Base-by-base conservation (phyloP, 2,888 invertebrate species). In the Syrista parreyssii region DNA sequence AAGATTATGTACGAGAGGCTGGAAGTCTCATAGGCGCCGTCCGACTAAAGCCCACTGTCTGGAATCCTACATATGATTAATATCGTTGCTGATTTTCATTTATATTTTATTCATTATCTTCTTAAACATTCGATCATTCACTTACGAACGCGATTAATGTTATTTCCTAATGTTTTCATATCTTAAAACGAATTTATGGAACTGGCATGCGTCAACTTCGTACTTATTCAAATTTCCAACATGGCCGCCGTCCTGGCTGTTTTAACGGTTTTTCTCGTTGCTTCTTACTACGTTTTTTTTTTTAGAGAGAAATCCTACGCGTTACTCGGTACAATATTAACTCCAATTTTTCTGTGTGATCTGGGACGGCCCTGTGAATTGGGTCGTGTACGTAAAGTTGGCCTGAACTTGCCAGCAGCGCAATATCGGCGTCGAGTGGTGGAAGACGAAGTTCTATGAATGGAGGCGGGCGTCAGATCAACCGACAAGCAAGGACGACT, bases 401-500 rank as follows among this genome's bases (percentile, higher is more conserved):
- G 55, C 55, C 6, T 55, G 55, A 55, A 55, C 23, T 55, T 55
- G 55, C 55, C 23, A 55, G 55, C 23, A 55, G 55, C 55, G 55
- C 23, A 55, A 55, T 55, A 55, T 55, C 23, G 55, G 55, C 55
- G 23, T 33, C 30, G 69, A 31, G 15, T 35, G 30, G 77, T 11
- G 40, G 11, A 79, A 78, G 75, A 81, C 78, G 79, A 79, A 80
- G 86, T 86, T 89, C 89, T 89, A 89, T 90, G 90, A 90, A 90
- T 90, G 90, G 88, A 88, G 88, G 86, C 87, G 88, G 85, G 82
- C 82, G 79, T 85, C 85, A 85, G 85, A 88, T 88, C 87, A 86
- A 85, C 86, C 86, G 86, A 81, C 86, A 84, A 83, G 88, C 90
- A 90, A 89, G 89, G 90, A 88, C 90, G 87, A 87, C 89, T 90